These are phyloP conservation scores for Enteromius afrohamiltoni DNA, from an alignment of 2,797 vertebrate species.

Conservation along the genomic window DNA sequence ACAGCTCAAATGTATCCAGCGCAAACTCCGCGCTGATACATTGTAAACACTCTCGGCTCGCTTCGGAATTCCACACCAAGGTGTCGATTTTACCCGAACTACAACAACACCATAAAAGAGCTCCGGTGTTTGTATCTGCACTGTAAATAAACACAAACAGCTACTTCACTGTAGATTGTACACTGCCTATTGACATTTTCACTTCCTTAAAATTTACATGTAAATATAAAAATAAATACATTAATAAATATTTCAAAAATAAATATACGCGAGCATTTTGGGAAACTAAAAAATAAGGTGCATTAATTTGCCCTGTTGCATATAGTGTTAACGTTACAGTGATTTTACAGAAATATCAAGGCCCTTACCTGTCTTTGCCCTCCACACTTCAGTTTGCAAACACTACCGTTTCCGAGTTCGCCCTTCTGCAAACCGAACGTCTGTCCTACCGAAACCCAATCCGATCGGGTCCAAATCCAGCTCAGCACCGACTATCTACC, in stretches of 20 bases:
- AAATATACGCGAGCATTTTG: neutral
- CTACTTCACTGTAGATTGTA: neutral
- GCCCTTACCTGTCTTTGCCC: slow-evolving; percentile 35
- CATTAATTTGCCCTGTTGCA: slow-evolving; percentile 34
- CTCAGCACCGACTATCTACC: slow-evolving; percentile 40
- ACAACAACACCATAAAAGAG: slow-evolving; percentile 32
- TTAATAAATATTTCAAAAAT: neutral
- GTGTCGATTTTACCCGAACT: slow-evolving; percentile 35
- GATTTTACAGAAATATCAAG: slow-evolving; percentile 26
- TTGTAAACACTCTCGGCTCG: slow-evolving; percentile 41
- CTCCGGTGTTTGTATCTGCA: neutral
- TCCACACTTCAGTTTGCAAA: slow-evolving; percentile 33
- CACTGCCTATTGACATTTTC: neutral
- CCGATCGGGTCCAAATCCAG: slow-evolving; percentile 35
- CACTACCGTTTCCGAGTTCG: slow-evolving; percentile 35
- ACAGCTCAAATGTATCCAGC: neutral
- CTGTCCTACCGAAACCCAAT: slow-evolving; percentile 49
- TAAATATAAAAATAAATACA: neutral
- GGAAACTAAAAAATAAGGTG: neutral
- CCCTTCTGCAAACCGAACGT: slow-evolving; percentile 43
- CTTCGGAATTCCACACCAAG: slow-evolving; percentile 47
- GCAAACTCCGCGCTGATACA: neutral
- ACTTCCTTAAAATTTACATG: slow-evolving; percentile 17
- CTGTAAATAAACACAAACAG: slow-evolving; percentile 38
- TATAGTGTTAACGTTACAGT: neutral